phyloP scores from a whole-genome alignment of 1,140 invertebrate species.

The Druon quercuslanigerum region DNA sequence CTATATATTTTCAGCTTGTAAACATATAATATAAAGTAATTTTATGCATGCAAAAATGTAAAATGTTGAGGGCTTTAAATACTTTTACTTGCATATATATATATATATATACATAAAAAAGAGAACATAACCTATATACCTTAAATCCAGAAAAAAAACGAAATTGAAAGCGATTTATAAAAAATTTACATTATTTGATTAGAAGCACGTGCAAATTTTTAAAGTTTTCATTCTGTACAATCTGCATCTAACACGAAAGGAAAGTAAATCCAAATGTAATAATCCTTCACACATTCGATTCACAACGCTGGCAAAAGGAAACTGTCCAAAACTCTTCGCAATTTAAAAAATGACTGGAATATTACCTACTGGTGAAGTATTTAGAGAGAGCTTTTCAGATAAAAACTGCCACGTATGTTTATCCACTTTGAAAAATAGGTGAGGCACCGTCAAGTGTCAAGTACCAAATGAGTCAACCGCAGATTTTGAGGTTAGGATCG shows the following conservation, averaged over 20 bases:
- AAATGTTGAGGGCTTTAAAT: no score
- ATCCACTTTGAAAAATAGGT: constrained; percentile 9
- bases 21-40: no score
- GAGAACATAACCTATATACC: no score
- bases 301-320: neutral
- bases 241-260: neutral
- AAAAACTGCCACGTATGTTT: constrained; percentile 18
- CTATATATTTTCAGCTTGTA: no score
- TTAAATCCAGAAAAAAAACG: no score
- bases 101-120: no score
- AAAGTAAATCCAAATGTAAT: neutral
- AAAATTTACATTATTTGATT: no score
- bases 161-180: no score
- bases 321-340: neutral
- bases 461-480: neutral
- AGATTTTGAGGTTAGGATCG: constrained; percentile 3
- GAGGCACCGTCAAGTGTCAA: neutral
- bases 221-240: no score
- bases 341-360: constrained; percentile 1
- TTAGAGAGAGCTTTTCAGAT: neutral
- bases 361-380: neutral
- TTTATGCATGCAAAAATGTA: no score
- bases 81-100: no score
- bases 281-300: neutral
- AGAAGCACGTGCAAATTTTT: no score